Conservation (phyloP, 2,888 invertebrate genomes). For the Meghimatium bilineatum region DNA sequence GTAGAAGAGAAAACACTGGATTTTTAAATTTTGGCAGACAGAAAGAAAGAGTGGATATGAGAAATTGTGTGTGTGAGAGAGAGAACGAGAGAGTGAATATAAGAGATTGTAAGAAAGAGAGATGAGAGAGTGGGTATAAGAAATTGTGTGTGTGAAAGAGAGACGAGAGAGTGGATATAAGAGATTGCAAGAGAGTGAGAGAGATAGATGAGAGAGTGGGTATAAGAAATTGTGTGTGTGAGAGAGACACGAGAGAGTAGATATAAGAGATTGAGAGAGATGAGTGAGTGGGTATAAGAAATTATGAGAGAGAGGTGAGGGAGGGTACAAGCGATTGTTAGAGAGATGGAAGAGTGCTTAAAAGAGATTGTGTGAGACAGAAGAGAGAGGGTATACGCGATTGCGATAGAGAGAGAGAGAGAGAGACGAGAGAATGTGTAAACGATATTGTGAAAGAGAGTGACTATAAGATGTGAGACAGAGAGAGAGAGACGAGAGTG, state of each 20-base stretch:
- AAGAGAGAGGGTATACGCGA: not conserved
- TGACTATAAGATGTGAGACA: too few relatives aligned
- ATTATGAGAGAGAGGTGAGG: too few relatives aligned
- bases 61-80: too few relatives aligned
- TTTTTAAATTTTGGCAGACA: too few relatives aligned
- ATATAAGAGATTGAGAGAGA: not conserved
- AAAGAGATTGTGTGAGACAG: conserved; percentile 13
- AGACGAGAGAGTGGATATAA: not conserved
- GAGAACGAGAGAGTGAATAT: too few relatives aligned
- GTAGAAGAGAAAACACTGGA: too few relatives aligned
- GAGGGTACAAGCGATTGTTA: not conserved
- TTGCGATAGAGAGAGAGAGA: conserved; percentile 5
- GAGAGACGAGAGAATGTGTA: not conserved
- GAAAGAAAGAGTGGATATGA: not conserved
- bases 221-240: too few relatives aligned
- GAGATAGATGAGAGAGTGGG: too few relatives aligned
- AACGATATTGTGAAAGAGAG: too few relatives aligned
- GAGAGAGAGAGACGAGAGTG: not conserved
- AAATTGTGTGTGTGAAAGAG: not conserved
- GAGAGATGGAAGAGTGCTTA: not conserved
- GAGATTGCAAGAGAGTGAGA: too few relatives aligned
- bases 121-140: not conserved
- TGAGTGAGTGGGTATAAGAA: not conserved
- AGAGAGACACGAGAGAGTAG: too few relatives aligned
- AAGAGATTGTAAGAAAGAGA: too few relatives aligned